Conservation (phyloP, 2,113 vertebrate genomes). For the Plecturocebus donacophilus region DNA sequence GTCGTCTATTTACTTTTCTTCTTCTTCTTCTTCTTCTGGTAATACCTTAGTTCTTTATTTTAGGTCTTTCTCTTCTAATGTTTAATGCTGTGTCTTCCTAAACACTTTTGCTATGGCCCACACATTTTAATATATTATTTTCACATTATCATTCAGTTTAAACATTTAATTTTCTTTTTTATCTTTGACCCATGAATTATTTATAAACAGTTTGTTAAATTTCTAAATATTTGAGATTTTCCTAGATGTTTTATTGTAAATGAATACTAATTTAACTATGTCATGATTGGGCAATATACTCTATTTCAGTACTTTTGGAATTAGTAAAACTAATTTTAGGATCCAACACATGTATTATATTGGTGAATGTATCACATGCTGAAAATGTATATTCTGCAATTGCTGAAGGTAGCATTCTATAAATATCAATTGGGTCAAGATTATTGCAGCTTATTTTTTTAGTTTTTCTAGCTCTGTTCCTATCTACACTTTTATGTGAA, state of each 20-base stretch:
- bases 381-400: not conserved
- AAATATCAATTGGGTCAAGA: not conserved
- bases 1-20: not conserved
- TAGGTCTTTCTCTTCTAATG: not conserved
- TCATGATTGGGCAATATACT: not conserved
- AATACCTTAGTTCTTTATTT: not conserved
- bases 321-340: not conserved
- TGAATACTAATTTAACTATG: not conserved
- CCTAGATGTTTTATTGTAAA: not conserved
- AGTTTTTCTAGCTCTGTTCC: not conserved
- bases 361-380: not conserved
- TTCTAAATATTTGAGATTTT: slow-evolving; percentile 2
- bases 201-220: not conserved
- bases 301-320: not conserved
- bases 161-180: not conserved
- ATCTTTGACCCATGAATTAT: not conserved
- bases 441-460: not conserved
- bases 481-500: not conserved
- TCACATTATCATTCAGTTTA: not conserved
- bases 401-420: not conserved
- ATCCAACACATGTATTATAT: not conserved
- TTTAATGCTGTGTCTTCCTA: not conserved
- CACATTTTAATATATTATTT: not conserved
- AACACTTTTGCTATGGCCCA: not conserved
- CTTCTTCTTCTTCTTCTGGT: not conserved